Percentiles rank a stretch among this genome's conserved stretches.
Conservation (phyloP, 1,140 invertebrate species). For the Eufriesea mexicana region DNA sequence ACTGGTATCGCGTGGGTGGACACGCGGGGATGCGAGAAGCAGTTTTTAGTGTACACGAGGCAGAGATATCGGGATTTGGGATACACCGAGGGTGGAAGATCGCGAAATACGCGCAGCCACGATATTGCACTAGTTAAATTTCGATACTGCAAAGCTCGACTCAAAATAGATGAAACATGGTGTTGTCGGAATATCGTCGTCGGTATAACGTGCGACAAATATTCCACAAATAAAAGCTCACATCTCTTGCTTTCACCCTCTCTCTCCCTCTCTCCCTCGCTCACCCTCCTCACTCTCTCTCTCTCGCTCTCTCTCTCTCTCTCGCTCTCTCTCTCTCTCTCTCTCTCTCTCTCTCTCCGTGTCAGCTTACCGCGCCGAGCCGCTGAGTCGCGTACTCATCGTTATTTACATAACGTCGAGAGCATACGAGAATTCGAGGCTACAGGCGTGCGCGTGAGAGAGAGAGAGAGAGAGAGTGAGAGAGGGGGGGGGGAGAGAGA, state of each 20-base stretch:
- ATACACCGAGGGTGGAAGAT: conserved; percentile 8
- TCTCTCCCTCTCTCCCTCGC: background rate
- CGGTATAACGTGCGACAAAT: conserved; percentile 69
- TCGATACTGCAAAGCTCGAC: conserved; percentile 58
- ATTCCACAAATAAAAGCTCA: conserved; percentile 76
- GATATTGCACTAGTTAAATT: conserved; percentile 64
- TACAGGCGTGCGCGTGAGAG: background rate
- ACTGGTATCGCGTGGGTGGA: background rate
- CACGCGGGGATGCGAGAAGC: background rate
- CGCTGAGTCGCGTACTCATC: conserved; percentile 44
- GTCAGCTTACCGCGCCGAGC: conserved; percentile 22
- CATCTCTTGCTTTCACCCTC: conserved; percentile 28
- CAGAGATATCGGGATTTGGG: conserved; percentile 34
- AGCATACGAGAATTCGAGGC: conserved; percentile 45
- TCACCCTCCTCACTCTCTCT: too few species aligned
- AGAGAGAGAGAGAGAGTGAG: background rate
- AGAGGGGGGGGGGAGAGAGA: background rate
- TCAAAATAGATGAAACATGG: conserved; percentile 69
- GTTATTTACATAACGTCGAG: conserved; percentile 67
- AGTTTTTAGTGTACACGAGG: conserved; percentile 44
- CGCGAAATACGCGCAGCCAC: conserved; percentile 20
- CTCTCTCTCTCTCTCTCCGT: background rate
- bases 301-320: conserved; percentile 1
- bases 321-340: conserved; percentile 1
- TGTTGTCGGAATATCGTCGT: conserved; percentile 64